Evolutionary conservation across 64 coral and sea anemone species (phyloP), one percentile per base, ranked within the genome.

Genomic region (Pocillopora damicornis): DNA sequence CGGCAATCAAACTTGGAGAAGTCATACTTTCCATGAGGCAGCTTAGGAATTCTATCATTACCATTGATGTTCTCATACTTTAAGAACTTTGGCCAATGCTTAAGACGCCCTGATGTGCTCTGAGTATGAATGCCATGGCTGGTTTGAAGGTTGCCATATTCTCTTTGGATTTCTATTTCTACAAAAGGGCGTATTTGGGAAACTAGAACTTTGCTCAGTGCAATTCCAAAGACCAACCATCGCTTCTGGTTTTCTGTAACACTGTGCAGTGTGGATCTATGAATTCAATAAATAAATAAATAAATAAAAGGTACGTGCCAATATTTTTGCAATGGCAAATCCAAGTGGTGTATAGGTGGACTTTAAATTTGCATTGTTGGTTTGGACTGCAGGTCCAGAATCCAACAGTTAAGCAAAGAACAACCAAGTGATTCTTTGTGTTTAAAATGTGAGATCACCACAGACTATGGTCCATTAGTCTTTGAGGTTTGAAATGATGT

Each of bases 1-100:
- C 75, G 65, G 59, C 75, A 88, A 37, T 75, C 59, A 60, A 88
- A 88, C 73, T 57, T 57, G 13, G 15, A 59, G 74, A 76, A 88
- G 61, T 88, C 38, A 1, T 3, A 60, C n/a, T 63, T 88, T 61
- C 68, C 38, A 76, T 13, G 13, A 2, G 30, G 67, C 3, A 56
- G 74, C 34, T 38, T 75, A 15, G 36, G 58, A 7, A 35, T 7
- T 59, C 10, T 45, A 76, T 88, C 86, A 16, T 88, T 88, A n/a
- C 71, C 86, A 62, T 88, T 88, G 30, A 88, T 88, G 86, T 76
- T 88, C 73, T 77, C 86, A 7, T 88, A 88, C 13, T 88, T 88
- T 57, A 88, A 20, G 58, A 72, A 16, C 15, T 35, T 15, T 64
- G 0, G n/a, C 82, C 82, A 86, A n/a, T 86, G 67, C 59, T 13